phyloP scores from a whole-genome alignment of 2,113 vertebrate genomes.

The Gila orcuttii region DNA sequence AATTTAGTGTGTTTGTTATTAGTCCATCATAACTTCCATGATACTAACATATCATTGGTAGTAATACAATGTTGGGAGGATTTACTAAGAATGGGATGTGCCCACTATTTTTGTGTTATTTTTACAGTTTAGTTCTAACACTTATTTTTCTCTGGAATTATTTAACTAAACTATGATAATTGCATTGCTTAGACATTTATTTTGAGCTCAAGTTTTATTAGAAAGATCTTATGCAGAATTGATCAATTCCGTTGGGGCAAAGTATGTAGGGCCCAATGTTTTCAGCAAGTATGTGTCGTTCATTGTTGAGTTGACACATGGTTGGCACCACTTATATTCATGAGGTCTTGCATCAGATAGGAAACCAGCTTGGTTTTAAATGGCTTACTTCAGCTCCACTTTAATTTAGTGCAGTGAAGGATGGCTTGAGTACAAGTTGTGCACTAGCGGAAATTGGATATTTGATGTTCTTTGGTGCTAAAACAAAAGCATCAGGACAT shows the following conservation, averaged over 20 bases:
- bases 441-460: neutral
- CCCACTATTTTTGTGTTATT: neutral
- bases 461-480: neutral
- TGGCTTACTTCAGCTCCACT: conserved; percentile 18
- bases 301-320: neutral
- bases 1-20: neutral
- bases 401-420: neutral
- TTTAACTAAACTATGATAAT: no score
- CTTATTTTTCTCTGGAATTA: neutral
- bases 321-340: conserved; percentile 14
- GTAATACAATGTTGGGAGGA: neutral
- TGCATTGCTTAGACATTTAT: neutral
- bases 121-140: neutral
- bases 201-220: neutral
- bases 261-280: neutral
- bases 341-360: conserved; percentile 15
- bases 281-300: conserved; percentile 10
- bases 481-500: conserved; percentile 3
- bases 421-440: neutral
- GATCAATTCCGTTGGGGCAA: neutral
- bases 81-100: neutral
- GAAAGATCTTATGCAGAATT: neutral
- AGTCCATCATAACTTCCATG: neutral
- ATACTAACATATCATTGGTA: neutral
- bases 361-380: conserved; percentile 1